Percentiles rank a stretch among this genome's conserved stretches.
These are phyloP conservation scores for Dysdera silvatica DNA, from an alignment of 1,140 invertebrate species.

Conservation along the genomic window DNA sequence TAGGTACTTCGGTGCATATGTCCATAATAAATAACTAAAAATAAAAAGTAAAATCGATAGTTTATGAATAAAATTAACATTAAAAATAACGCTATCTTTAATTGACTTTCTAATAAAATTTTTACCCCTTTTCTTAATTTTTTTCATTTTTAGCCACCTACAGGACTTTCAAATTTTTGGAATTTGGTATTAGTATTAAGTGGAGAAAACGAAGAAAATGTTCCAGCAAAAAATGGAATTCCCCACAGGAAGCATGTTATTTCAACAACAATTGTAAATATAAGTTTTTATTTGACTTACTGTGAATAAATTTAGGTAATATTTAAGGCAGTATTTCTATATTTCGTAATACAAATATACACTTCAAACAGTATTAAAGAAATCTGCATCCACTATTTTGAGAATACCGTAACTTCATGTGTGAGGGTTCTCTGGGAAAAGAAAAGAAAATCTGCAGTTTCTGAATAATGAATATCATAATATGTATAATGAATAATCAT, in stretches of 20 bases:
- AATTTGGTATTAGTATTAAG: conserved; percentile 44
- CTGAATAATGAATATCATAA: too few relatives aligned
- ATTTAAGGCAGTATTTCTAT: background rate
- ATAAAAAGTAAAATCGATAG: too few relatives aligned
- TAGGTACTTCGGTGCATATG: too few relatives aligned
- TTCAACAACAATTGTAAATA: conserved; percentile 42
- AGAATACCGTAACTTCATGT: too few relatives aligned
- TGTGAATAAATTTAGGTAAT: background rate
- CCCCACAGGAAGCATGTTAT: conserved; percentile 45
- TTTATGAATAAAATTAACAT: too few relatives aligned
- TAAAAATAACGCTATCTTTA: too few relatives aligned
- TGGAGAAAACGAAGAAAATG: conserved; percentile 39
- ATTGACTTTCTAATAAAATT: too few relatives aligned
- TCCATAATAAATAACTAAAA: too few relatives aligned
- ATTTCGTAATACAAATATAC: background rate
- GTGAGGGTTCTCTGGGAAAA: too few relatives aligned
- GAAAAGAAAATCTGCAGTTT: too few relatives aligned
- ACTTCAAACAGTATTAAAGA: background rate
- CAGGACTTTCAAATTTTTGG: conserved; percentile 46
- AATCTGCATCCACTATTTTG: background rate
- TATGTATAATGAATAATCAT: too few relatives aligned
- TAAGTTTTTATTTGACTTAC: background rate
- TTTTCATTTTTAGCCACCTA: conserved; percentile 37
- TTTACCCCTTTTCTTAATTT: too few relatives aligned
- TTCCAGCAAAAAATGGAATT: conserved; percentile 43